Percentiles rank a stretch among this genome's conserved stretches.
Evolutionary conservation across 2,797 vertebrate genomes (phyloP).

Genomic region (Oreortyx pictus): DNA sequence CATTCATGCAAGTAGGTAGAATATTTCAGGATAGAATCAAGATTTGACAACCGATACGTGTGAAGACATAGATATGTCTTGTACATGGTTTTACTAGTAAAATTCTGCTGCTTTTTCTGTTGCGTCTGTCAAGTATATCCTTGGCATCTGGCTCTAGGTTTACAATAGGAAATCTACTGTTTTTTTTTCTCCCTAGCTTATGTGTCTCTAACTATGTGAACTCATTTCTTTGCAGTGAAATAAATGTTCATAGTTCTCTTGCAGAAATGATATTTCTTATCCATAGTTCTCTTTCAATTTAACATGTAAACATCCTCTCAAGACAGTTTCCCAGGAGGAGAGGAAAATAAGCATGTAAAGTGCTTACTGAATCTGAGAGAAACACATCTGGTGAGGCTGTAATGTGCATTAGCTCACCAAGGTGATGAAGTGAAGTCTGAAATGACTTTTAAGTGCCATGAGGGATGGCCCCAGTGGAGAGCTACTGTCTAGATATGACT

Average conservation of each 20-base stretch:
- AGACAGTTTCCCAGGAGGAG: background rate
- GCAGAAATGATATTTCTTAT: background rate
- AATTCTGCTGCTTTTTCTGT: background rate
- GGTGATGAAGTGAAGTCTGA: slow-evolving; percentile 66
- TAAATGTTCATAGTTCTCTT: slow-evolving; percentile 3
- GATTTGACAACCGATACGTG: background rate
- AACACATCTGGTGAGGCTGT: slow-evolving; percentile 18
- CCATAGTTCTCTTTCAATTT: slow-evolving; percentile 10
- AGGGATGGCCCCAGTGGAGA: background rate
- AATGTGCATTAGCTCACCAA: slow-evolving; percentile 41
- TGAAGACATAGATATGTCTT: background rate
- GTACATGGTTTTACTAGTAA: background rate
- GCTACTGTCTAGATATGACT: background rate
- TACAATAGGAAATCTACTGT: background rate
- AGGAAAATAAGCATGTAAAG: background rate
- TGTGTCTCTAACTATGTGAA: background rate
- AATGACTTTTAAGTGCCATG: slow-evolving; percentile 50
- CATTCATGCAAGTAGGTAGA: background rate
- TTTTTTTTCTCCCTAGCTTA: background rate
- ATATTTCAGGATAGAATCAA: background rate
- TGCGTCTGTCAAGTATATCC: background rate
- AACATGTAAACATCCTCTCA: slow-evolving; percentile 28
- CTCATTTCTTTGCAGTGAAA: slow-evolving; percentile 19
- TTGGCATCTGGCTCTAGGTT: slow-evolving; percentile 7
- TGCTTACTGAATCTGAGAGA: slow-evolving; percentile 8